Conservation (phyloP, 2,797 vertebrate species). For the Heliangelus exortis region DNA sequence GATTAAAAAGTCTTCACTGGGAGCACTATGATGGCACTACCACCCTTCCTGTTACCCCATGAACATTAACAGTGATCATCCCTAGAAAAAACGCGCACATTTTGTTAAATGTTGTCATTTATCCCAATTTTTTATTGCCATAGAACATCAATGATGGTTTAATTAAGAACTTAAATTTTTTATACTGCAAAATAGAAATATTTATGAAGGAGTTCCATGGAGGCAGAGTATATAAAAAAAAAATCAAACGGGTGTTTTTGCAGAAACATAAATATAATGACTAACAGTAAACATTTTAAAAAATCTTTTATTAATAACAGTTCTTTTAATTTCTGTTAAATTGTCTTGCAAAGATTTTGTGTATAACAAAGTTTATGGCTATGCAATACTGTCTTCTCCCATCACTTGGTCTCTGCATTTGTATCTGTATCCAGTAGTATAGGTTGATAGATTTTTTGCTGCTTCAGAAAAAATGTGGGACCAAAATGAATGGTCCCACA, state of each 20-base stretch:
- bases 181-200: conserved; percentile 57
- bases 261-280: conserved; percentile 39
- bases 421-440: background rate
- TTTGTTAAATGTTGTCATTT: conserved; percentile 50
- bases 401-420: background rate
- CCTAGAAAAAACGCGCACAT: background rate
- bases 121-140: conserved; percentile 47
- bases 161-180: conserved; percentile 72
- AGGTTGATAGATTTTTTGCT: background rate
- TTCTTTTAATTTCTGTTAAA: background rate
- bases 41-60: background rate
- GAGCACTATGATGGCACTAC: background rate
- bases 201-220: conserved; percentile 51
- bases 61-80: background rate
- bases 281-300: conserved; percentile 36
- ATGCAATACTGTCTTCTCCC: background rate
- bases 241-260: conserved; percentile 59
- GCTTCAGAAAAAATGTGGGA: background rate
- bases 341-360: background rate
- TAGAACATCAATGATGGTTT: conserved; percentile 59
- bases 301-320: conserved; percentile 30
- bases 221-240: background rate
- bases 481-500: background rate
- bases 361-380: background rate
- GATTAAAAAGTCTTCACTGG: conserved; percentile 1